Conservation (phyloP, 2,797 vertebrate species). For the Sebastes oblongus region DNA sequence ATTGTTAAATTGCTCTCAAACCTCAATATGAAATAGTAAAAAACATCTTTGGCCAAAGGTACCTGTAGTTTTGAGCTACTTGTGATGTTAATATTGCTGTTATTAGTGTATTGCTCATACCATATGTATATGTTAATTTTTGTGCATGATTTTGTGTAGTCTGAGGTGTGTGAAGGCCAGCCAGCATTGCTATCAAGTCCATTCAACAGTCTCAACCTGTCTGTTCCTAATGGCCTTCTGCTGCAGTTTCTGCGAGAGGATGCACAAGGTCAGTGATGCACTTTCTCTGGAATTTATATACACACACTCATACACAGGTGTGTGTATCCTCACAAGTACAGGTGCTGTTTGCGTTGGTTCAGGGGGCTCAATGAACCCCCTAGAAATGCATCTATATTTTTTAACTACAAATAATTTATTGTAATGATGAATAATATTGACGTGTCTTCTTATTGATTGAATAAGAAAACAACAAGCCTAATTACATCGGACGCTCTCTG, state of each 20-base stretch:
- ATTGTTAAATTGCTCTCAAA: background rate
- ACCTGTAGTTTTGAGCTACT: background rate
- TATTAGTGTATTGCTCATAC: background rate
- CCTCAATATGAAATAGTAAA: background rate
- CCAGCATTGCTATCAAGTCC: slow-evolving; percentile 6
- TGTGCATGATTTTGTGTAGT: slow-evolving; percentile 10
- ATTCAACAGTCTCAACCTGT: slow-evolving; percentile 84
- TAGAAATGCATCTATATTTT: too few species aligned
- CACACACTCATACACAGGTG: background rate
- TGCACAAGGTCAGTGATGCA: slow-evolving; percentile 74
- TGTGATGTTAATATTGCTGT: background rate
- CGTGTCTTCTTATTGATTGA: too few species aligned
- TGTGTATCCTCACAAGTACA: background rate
- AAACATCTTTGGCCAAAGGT: background rate
- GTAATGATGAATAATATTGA: too few species aligned
- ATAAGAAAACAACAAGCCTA: too few species aligned
- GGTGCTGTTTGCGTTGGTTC: too few species aligned
- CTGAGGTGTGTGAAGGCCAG: slow-evolving; percentile 31
- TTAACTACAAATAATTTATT: too few species aligned
- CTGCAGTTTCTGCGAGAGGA: slow-evolving; percentile 82
- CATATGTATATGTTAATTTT: background rate
- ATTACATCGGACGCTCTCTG: too few species aligned
- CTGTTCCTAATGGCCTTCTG: slow-evolving; percentile 87
- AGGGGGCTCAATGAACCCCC: too few species aligned
- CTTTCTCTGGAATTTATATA: background rate